phyloP scores from a whole-genome alignment of 1,140 invertebrate genomes.

The Dinothrombium tinctorium region DNA sequence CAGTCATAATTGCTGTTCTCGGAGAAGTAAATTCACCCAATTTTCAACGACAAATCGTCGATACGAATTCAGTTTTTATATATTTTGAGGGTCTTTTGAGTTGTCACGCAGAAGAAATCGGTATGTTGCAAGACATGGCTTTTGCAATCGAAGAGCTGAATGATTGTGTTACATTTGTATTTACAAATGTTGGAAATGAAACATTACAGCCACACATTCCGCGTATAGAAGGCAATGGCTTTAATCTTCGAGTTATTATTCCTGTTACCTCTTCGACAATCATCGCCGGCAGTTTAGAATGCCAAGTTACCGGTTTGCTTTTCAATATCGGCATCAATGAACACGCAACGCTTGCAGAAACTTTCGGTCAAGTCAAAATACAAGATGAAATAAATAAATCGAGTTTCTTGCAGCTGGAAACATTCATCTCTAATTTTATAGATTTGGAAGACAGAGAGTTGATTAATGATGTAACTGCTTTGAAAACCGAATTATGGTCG shows the following conservation, averaged over 20 bases:
- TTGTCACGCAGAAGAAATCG: conserved; percentile 37
- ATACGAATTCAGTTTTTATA: conserved; percentile 25
- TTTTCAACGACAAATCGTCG: not conserved
- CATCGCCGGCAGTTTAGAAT: conserved; percentile 18
- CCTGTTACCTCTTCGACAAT: conserved; percentile 33
- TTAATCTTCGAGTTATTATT: conserved; percentile 31
- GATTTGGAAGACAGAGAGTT: not conserved
- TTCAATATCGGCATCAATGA: conserved; percentile 91
- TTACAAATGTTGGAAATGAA: conserved; percentile 4
- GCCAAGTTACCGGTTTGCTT: conserved; percentile 65
- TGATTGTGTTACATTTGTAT: conserved; percentile 3
- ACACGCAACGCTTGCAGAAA: conserved; percentile 64
- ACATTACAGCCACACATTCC: conserved; percentile 16
- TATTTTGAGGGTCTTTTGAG: conserved; percentile 65
- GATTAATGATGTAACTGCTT: not conserved
- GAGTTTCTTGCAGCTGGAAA: conserved; percentile 3
- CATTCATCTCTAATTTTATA: not conserved
- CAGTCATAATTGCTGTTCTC: conserved; percentile 50
- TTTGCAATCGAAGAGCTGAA: conserved; percentile 64
- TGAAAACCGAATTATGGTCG: conserved; percentile 2
- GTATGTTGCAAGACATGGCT: conserved; percentile 85
- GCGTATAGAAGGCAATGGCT: conserved; percentile 19
- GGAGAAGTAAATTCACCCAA: conserved; percentile 34
- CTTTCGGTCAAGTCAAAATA: conserved; percentile 50
- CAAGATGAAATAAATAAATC: conserved; percentile 8